Evolutionary conservation across 2,113 vertebrate genomes (phyloP), one percentile per base, ranked within the genome.

Genomic region (Tor tambroides): DNA sequence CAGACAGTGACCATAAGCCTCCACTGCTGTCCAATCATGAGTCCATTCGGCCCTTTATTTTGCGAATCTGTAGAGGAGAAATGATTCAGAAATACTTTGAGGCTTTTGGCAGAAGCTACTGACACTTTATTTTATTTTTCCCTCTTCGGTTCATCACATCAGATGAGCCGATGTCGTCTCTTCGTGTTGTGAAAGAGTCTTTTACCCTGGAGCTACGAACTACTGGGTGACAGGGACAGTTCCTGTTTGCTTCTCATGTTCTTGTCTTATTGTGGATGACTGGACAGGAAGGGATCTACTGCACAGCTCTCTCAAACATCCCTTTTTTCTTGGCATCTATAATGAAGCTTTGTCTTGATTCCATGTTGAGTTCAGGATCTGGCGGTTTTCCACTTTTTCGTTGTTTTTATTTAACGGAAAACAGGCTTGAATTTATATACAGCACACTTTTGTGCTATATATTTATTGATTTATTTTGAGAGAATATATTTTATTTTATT

Each of bases 1-100:
- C 86, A 95, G 93, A 91, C 95, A 94, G 93, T 96, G 95, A 96
- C 94, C 93, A 35, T 83, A 85, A 90, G 93, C 85, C 91, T 46
- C 72, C 78, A 12, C 23, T 87, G 86, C 67, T 80, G 80, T 90
- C 61, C 89, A 88, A 88, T 91, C 87, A 78, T 89, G 81, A 89
- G 84, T 91, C 85, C 79, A 14, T 69, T 54, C 85, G 80, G 82
- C 38, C 89, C 90, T 85, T 87, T 56, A 32, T 86, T 23, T 84
- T 85, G 65, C 59, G 59, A 84, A 82, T 86, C 41, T 63, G 46
- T 61, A 77, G 51, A 86, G 85, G 35, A 83, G n/a, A 83, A 77
- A 30, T 5, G 9, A 46, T 74, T 28, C n/a, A 43, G n/a, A 72
- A 38, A 77, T 84, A 28, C 61, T 81, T 71, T 83, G 59, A 38